Evolutionary conservation across 2,888 invertebrate species (phyloP).

Genomic region (Catocala sponsa): DNA sequence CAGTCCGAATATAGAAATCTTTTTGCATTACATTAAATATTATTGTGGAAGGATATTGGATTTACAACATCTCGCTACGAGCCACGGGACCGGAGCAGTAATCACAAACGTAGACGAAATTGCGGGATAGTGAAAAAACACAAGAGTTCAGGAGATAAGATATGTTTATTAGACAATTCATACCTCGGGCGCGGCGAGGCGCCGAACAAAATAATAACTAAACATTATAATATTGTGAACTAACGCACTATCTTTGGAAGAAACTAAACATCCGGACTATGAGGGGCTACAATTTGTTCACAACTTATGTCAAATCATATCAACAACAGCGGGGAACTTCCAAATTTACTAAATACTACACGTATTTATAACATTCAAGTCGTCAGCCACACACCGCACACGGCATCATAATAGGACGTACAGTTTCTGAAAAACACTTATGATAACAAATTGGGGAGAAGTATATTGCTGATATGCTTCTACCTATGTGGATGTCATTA

Average conservation of each 20-base stretch:
- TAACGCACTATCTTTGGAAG: conserved; percentile 86
- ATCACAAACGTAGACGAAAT: too few relatives aligned
- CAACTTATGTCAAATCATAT: conserved; percentile 45
- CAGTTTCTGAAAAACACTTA: conserved; percentile 24
- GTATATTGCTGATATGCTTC: too few relatives aligned
- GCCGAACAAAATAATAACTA: conserved; percentile 68
- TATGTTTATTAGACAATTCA: conserved; percentile 87
- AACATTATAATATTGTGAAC: conserved; percentile 73
- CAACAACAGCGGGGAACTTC: conserved; percentile 56
- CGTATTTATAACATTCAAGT: conserved; percentile 33
- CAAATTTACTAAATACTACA: conserved; percentile 61
- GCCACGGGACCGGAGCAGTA: too few relatives aligned
- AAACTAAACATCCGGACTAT: conserved; percentile 77
- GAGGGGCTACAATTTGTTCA: conserved; percentile 48
- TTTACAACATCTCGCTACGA: too few relatives aligned
- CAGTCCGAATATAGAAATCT: too few relatives aligned
- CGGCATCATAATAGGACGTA: conserved; percentile 14
- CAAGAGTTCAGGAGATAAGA: conserved; percentile 78
- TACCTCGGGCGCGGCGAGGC: conserved; percentile 70
- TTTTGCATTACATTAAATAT: too few relatives aligned
- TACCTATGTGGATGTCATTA: too few relatives aligned
- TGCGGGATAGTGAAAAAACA: conserved; percentile 32
- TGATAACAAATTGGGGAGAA: too few relatives aligned
- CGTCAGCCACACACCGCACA: neutral
- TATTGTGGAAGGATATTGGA: too few relatives aligned